Base-by-base conservation (phyloP, 2,797 vertebrate species). In the Oryzias sinensis region DNA sequence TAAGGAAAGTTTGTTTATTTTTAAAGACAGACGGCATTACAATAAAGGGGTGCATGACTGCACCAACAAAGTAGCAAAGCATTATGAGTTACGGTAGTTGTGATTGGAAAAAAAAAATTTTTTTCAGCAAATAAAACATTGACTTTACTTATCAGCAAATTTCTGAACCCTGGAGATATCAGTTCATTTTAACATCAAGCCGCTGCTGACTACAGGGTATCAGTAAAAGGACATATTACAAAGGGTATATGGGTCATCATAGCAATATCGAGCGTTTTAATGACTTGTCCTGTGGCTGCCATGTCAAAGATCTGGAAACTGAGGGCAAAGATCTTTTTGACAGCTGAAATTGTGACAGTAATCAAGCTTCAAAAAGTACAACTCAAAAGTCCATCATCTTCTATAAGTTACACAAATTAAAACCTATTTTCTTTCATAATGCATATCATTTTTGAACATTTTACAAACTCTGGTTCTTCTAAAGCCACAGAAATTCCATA, bases 91-190 rank as follows among this genome's bases (percentile, higher is more conserved):
- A 2, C 20, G 2, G 20, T 22, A 37, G 9, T 37, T 37, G 33
- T 3, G 3, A 37, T 11, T 11, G 9, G 33, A 37, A 11, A 37
- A 37, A 37, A 6, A 27, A 6, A 37, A 2, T 2, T 33, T 9
- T 33, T 1, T 11, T 11, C 9, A 37, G 11, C 9, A 37, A 37
- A 13, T 2, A 22, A 37, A 14, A 22, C 22, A 25, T 9, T 79
- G 81, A 77, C 64, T 41, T 13, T 20, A 43, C 51, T 71, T 56
- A 76, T 81, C 77, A 79, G 79, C 63, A 4, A 56, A 37, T 71
- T 72, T 72, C 16, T 24, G 9, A 49, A 56, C 53, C 47, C 47
- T 54, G 24, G 48, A 63, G 41, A 43, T 62, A 60, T 77, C 65
- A 65, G 27, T 53, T 52, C 55, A 80, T 76, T 54, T 54, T 77